Evolutionary conservation across 2,113 vertebrate genomes (phyloP).

Genomic region (Ptilonorhynchus violaceus): DNA sequence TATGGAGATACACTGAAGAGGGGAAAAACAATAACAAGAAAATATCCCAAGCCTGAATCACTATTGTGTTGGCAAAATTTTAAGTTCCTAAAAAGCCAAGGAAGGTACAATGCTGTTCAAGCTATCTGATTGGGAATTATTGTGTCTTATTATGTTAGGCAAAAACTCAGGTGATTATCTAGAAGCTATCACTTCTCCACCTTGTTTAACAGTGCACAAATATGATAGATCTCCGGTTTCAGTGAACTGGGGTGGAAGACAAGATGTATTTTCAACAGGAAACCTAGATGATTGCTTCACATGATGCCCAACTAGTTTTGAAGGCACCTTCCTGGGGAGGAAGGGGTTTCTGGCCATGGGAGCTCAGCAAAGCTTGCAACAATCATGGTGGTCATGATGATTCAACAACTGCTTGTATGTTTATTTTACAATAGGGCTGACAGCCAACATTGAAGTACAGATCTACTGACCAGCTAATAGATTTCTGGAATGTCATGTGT

Average conservation of each 20-base stretch:
- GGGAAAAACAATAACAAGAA: background rate
- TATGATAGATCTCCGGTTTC: background rate
- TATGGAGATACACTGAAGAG: background rate
- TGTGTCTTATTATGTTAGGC: background rate
- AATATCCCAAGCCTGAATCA: background rate
- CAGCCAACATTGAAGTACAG: background rate
- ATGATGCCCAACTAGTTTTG: background rate
- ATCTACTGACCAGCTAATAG: background rate
- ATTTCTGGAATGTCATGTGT: background rate
- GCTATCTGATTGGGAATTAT: background rate
- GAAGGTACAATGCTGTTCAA: background rate
- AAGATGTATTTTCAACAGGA: background rate
- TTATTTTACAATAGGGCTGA: background rate
- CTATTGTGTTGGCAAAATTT: background rate
- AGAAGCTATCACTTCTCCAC: background rate
- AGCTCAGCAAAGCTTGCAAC: background rate
- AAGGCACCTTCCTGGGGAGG: background rate
- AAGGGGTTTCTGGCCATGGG: rapidly evolving
- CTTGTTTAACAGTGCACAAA: background rate
- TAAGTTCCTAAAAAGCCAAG: background rate
- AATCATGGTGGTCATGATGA: rapidly evolving
- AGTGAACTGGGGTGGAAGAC: background rate
- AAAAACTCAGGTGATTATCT: background rate
- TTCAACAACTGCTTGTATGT: background rate
- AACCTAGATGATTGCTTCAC: background rate